Conservation (phyloP, 2,797 vertebrate genomes). For the Phaenicophaeus curvirostris region DNA sequence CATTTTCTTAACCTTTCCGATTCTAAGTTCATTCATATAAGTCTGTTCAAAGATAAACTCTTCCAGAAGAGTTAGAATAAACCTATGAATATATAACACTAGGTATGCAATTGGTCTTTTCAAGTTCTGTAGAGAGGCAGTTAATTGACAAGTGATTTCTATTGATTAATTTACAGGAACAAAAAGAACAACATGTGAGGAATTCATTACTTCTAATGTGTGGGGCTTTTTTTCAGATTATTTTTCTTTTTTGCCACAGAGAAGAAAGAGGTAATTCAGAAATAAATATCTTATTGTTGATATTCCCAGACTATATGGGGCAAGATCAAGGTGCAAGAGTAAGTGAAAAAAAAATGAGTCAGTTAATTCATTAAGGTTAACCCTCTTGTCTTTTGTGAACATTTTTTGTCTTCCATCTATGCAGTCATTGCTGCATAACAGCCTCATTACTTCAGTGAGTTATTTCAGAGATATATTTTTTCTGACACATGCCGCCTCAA, state of each 20-base stretch:
- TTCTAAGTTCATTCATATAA: neutral
- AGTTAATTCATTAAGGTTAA: neutral
- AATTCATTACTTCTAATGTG: neutral
- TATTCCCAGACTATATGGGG: neutral
- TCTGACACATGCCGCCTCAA: slow-evolving; percentile 28
- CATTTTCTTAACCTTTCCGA: neutral
- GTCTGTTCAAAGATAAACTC: neutral
- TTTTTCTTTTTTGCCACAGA: neutral
- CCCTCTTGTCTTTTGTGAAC: neutral
- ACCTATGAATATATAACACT: neutral
- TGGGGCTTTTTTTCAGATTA: neutral
- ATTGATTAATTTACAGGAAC: neutral
- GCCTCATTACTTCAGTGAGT: slow-evolving; percentile 16
- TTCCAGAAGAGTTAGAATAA: neutral
- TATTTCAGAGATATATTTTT: slow-evolving; percentile 30
- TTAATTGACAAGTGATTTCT: neutral
- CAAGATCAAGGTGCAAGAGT: neutral
- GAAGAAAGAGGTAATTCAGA: neutral
- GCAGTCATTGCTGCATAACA: neutral
- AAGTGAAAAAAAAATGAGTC: neutral
- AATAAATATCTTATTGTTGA: neutral
- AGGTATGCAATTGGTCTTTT: neutral
- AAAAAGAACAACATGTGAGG: neutral
- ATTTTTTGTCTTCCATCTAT: slow-evolving; percentile 5
- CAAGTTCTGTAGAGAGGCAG: neutral